Percentiles rank a stretch among this genome's conserved stretches.
Conservation (phyloP, 2,113 vertebrate genomes). For the Megaleporinus macrocephalus region DNA sequence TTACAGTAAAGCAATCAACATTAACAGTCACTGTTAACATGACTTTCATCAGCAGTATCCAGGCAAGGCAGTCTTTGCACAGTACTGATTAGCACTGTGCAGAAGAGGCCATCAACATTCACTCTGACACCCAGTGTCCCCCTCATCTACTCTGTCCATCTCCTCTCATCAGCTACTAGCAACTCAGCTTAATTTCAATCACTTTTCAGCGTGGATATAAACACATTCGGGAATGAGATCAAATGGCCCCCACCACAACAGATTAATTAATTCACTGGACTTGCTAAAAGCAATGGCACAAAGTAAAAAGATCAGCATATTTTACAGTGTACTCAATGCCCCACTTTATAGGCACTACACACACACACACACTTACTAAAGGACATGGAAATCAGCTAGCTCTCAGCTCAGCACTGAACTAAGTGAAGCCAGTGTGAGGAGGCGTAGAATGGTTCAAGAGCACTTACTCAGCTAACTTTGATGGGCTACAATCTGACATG, state of each 20-base stretch:
- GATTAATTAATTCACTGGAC: conserved; percentile 51
- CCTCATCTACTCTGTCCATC: conserved; percentile 46
- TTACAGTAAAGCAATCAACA: conserved; percentile 30
- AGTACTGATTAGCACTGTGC: conserved; percentile 50
- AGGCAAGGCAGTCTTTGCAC: conserved; percentile 22
- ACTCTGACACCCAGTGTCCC: conserved; percentile 33
- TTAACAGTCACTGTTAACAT: conserved; percentile 39
- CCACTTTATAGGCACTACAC: conserved; percentile 55
- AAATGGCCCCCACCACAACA: conserved; percentile 28
- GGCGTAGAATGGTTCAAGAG: conserved; percentile 74
- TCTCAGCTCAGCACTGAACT: conserved; percentile 69
- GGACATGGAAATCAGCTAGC: conserved; percentile 73
- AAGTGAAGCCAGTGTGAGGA: conserved; percentile 70
- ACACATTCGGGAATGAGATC: conserved; percentile 43
- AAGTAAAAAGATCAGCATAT: conserved; percentile 57
- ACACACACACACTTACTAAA: conserved; percentile 66
- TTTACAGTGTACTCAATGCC: conserved; percentile 48
- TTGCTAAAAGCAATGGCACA: conserved; percentile 50
- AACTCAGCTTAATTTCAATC: conserved; percentile 54
- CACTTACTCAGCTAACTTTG: conserved; percentile 71
- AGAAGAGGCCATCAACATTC: conserved; percentile 48
- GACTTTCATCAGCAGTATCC: conserved; percentile 35
- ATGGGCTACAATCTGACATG: conserved; percentile 65
- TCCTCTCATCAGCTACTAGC: conserved; percentile 49
- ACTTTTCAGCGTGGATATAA: conserved; percentile 49